Evolutionary conservation across 2,888 invertebrate genomes (phyloP).

Genomic region (Philonicus albiceps): DNA sequence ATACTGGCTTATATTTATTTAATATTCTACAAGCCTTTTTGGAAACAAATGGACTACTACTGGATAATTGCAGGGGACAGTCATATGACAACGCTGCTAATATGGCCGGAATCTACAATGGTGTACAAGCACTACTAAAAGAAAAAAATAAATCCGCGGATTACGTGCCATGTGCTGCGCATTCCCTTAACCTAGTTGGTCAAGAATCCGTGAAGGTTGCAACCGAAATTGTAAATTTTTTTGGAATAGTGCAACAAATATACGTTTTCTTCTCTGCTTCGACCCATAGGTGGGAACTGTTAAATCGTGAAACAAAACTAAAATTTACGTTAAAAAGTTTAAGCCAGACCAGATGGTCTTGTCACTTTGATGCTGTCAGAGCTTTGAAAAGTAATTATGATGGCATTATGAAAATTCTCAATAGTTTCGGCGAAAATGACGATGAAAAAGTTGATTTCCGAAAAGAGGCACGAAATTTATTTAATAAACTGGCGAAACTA

Average conservation of each 20-base stretch:
- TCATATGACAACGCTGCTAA: conserved; percentile 49
- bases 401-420: conserved; percentile 38
- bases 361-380: conserved; percentile 27
- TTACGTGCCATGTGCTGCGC: conserved; percentile 37
- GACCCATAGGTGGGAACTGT: not conserved
- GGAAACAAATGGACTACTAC: conserved; percentile 45
- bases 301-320: not conserved
- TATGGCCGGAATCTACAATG: conserved; percentile 47
- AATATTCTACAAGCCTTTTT: conserved; percentile 47
- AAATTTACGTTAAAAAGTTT: conserved; percentile 49
- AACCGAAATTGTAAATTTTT: not conserved
- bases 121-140: too few species aligned
- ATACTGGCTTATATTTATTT: conserved; percentile 48
- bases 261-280: not conserved
- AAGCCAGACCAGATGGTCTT: conserved; percentile 46
- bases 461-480: conserved; percentile 49
- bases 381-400: too few species aligned
- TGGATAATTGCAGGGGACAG: conserved; percentile 42
- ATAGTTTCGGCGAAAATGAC: conserved; percentile 38
- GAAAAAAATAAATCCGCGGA: too few species aligned
- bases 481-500: conserved; percentile 49
- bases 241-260: not conserved
- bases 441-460: conserved; percentile 49
- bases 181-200: conserved; percentile 43
- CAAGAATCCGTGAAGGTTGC: conserved; percentile 39